Evolutionary conservation across 2,113 vertebrate species (phyloP).

Genomic region (Ceyx cyanopectus): DNA sequence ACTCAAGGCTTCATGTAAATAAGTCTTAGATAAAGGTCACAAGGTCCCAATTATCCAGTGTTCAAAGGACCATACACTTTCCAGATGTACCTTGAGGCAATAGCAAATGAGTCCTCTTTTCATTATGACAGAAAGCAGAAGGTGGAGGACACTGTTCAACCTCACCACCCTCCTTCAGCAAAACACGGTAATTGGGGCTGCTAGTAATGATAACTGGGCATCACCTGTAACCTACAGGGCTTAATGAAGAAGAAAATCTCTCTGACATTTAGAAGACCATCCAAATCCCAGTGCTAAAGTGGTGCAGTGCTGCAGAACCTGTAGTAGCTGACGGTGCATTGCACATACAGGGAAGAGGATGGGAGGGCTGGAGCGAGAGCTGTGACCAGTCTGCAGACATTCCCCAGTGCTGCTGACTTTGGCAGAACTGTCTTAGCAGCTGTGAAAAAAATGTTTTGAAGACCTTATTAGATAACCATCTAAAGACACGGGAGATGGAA

Average conservation of each 20-base stretch:
- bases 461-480: not conserved
- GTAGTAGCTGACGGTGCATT: not conserved
- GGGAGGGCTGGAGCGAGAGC: not conserved
- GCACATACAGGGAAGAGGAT: not conserved
- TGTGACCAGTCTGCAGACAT: not conserved
- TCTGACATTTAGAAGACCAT: conserved; percentile 27
- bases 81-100: conserved; percentile 27
- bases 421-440: not conserved
- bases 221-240: conserved; percentile 42
- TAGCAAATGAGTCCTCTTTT: conserved; percentile 25
- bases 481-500: not conserved
- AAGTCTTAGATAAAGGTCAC: conserved; percentile 28
- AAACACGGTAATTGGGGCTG: conserved; percentile 3
- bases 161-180: conserved; percentile 29
- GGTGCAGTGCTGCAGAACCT: not conserved
- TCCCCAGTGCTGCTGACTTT: not conserved
- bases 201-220: not conserved
- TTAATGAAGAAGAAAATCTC: conserved; percentile 55
- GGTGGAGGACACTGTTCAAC: conserved; percentile 10
- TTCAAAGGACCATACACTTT: not conserved
- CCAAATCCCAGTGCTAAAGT: not conserved
- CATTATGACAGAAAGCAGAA: conserved; percentile 47
- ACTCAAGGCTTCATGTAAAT: conserved; percentile 38
- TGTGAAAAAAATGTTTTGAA: conserved; percentile 14
- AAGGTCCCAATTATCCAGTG: conserved; percentile 28